Evolutionary conservation across 2,888 invertebrate species (phyloP).

Genomic region (Ecliptopera silaceata): DNA sequence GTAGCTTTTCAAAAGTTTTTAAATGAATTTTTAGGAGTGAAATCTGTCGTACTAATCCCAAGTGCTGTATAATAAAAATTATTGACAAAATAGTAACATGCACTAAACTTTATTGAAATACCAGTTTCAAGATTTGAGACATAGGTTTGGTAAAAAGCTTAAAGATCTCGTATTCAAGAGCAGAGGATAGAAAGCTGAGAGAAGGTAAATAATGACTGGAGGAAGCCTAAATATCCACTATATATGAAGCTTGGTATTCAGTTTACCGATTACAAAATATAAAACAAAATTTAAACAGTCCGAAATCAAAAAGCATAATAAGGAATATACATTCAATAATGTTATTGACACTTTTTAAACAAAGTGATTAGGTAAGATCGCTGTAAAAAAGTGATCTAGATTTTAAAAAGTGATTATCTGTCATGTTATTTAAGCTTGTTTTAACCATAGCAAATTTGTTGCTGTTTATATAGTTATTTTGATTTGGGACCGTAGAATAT

Average conservation of each 20-base stretch:
- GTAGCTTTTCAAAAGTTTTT: too few relatives aligned
- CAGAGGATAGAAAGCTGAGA: conserved; percentile 64
- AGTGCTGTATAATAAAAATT: neutral
- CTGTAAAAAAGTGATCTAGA: too few relatives aligned
- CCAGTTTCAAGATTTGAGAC: conserved; percentile 34
- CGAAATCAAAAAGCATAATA: conserved; percentile 10
- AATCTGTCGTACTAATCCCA: neutral
- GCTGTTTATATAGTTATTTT: neutral
- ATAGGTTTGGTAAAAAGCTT: conserved; percentile 46
- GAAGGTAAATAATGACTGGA: conserved; percentile 68
- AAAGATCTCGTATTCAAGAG: conserved; percentile 49
- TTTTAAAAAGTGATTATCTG: too few relatives aligned
- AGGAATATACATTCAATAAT: too few relatives aligned
- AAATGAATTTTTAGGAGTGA: too few relatives aligned
- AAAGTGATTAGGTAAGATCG: neutral
- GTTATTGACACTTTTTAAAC: neutral
- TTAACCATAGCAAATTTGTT: neutral
- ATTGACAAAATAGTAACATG: conserved; percentile 34
- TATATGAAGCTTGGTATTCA: conserved; percentile 10
- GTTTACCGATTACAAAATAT: conserved; percentile 9
- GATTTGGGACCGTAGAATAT: conserved; percentile 15
- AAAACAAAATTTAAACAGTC: conserved; percentile 10
- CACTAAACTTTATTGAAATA: conserved; percentile 59
- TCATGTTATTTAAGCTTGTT: too few relatives aligned
- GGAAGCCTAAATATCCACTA: conserved; percentile 49